Base-by-base conservation (phyloP, 2,797 vertebrate genomes). In the Denticeps clupeoides region DNA sequence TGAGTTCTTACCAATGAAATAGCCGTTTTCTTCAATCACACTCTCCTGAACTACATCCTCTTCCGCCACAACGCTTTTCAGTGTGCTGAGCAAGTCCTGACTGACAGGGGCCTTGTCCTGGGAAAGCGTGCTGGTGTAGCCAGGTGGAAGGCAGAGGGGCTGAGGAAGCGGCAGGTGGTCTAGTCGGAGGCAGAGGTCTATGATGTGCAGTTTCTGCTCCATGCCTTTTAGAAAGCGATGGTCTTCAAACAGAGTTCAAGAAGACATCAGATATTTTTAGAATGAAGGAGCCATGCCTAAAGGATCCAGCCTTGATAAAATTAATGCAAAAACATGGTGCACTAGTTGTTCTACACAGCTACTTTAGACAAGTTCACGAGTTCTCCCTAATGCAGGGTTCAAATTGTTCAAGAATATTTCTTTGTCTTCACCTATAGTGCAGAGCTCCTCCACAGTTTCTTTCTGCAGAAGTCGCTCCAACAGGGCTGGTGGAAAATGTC, bases 131-230 rank as follows among this genome's bases (percentile, higher is more conserved):
- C 2, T 52, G 3, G 77, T 35, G 28, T 67, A 19, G 4, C 45
- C 58, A 0, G 48, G 1, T 2, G 75, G 67, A 7, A 81, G 40
- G 0, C 47, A 2, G 37, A 40, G 18, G 22, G 53, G 45, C 50
- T 44, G 2, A 3, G 59, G 58, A 48, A 79, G 74, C 3, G 65
- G 56, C 45, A 75, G 73, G 2, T 62, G 58, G 27, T 96, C 90
- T 3, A 97, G 69, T 25, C 78, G 74, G 50, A 92, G 67, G 62
- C 90, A 97, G 21, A 78, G 4, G 45, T 80, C 70, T 59, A 97
- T 64, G 0, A 3, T 55, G 24, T 4, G 67, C 55, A 97, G 71
- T 77, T 77, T 84, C 8, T 4, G 28, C 56, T 72, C 44, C 4
- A 74, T 73, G 31, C 12, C 59, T 7, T 55, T 57, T 7, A 19